Conservation (phyloP, 2,888 invertebrate genomes). For the Ischnus inquisitorius region DNA sequence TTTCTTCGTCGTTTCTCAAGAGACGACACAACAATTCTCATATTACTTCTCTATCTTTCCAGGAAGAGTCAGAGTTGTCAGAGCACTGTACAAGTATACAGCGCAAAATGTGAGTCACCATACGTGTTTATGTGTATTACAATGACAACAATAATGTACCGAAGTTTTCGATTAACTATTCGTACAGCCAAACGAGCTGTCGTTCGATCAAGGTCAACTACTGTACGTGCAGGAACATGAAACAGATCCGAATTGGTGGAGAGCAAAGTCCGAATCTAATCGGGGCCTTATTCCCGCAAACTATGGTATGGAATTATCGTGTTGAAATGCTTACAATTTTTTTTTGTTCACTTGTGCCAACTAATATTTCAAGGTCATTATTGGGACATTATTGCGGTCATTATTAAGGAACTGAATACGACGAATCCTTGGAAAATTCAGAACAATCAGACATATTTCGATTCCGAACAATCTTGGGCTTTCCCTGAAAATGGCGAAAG, state of each 20-base stretch:
- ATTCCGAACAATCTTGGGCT: too few species aligned
- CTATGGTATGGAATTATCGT: constrained; percentile 86
- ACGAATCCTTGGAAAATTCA: too few species aligned
- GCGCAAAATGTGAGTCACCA: constrained; percentile 86
- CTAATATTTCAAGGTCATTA: neutral
- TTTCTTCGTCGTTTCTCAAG: neutral
- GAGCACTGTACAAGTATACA: constrained; percentile 87
- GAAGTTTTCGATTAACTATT: neutral
- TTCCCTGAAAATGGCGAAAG: too few species aligned
- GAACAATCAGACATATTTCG: too few species aligned
- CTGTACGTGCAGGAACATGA: constrained; percentile 87
- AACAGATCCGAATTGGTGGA: constrained; percentile 86
- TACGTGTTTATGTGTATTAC: neutral
- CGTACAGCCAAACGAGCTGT: constrained; percentile 87
- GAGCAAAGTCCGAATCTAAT: constrained; percentile 86
- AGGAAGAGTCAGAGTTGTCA: constrained; percentile 87
- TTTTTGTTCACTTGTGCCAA: neutral
- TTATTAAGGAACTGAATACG: too few species aligned
- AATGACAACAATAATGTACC: neutral
- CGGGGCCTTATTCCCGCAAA: constrained; percentile 88
- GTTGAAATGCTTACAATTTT: constrained; percentile 19
- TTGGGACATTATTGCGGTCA: too few species aligned
- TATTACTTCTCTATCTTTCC: constrained; percentile 67
- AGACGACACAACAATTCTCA: neutral
- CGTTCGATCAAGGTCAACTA: constrained; percentile 89